These are phyloP conservation scores for Ischnus inquisitorius DNA, from an alignment of 2,888 invertebrate species.

Conservation along the genomic window DNA sequence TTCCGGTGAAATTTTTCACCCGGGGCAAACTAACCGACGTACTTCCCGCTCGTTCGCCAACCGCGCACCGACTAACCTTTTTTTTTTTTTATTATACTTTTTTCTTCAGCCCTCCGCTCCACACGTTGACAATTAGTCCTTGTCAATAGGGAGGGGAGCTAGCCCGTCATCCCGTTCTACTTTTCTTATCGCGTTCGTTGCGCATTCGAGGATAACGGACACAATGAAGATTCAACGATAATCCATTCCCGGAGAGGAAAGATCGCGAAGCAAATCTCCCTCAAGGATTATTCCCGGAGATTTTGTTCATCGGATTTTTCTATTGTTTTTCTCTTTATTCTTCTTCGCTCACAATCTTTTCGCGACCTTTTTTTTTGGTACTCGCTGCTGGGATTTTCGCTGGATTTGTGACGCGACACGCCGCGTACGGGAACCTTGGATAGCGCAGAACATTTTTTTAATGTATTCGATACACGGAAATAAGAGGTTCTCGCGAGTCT, in stretches of 20 bases:
- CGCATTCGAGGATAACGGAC: background rate
- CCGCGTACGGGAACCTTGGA: no score
- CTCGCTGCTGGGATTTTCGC: no score
- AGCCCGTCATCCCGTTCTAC: background rate
- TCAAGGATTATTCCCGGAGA: background rate
- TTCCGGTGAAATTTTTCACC: conserved; percentile 67
- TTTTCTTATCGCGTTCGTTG: background rate
- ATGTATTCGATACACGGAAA: background rate
- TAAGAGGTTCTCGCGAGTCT: conserved; percentile 8
- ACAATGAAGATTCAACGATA: background rate
- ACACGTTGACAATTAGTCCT: conserved; percentile 32
- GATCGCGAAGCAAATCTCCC: background rate
- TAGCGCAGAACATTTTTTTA: no score
- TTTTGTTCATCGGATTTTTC: background rate
- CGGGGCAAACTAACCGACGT: conserved; percentile 50
- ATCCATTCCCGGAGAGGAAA: background rate
- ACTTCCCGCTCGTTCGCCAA: conserved; percentile 44
- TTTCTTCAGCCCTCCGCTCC: background rate
- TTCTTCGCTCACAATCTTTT: background rate
- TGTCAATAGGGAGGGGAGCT: conserved; percentile 13
- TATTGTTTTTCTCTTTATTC: background rate
- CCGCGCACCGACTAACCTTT: conserved; percentile 1
- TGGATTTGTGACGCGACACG: no score
- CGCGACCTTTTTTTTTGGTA: background rate
- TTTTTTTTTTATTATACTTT: conserved; percentile 9